These are phyloP conservation scores for Antedon mediterranea DNA, from an alignment of 53 echinoderm and acorn worm genomes.

Conservation along the genomic window DNA sequence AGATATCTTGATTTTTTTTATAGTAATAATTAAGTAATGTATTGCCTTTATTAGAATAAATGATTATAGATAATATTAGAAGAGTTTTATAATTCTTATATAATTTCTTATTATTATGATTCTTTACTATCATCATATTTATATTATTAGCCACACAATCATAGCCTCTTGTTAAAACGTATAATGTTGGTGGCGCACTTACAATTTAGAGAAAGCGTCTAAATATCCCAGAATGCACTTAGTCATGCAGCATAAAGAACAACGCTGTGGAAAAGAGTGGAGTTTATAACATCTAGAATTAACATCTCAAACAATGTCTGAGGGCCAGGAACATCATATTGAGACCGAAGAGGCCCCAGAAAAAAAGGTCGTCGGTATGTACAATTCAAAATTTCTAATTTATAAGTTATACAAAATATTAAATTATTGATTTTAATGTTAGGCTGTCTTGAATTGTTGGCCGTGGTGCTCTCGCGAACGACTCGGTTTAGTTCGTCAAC, in stretches of 20 bases:
- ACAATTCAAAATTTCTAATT: not conserved
- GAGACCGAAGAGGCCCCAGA: slow-evolving; percentile 61
- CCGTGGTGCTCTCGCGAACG: not conserved
- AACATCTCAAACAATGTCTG: slow-evolving; percentile 91
- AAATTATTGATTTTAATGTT: not conserved
- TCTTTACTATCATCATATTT: no score
- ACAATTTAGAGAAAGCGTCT: not conserved
- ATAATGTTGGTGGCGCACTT: slow-evolving; percentile 14
- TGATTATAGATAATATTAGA: no score
- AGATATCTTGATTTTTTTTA: no score
- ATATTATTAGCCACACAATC: no score
- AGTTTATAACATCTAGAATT: slow-evolving; percentile 44
- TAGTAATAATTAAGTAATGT: no score
- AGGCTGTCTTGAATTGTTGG: no score
- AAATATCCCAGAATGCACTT: slow-evolving; percentile 20
- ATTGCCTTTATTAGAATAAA: no score
- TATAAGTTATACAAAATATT: not conserved
- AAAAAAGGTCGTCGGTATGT: slow-evolving; percentile 73
- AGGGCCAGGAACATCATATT: slow-evolving; percentile 90
- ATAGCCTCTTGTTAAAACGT: no score
- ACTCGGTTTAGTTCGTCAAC: not conserved
- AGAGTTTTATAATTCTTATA: no score
- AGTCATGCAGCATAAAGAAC: slow-evolving; percentile 81
- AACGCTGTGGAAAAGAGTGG: slow-evolving; percentile 60
- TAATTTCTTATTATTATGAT: no score